Conservation (phyloP, 2,888 invertebrate species). For the Pemphredon lugubris region DNA sequence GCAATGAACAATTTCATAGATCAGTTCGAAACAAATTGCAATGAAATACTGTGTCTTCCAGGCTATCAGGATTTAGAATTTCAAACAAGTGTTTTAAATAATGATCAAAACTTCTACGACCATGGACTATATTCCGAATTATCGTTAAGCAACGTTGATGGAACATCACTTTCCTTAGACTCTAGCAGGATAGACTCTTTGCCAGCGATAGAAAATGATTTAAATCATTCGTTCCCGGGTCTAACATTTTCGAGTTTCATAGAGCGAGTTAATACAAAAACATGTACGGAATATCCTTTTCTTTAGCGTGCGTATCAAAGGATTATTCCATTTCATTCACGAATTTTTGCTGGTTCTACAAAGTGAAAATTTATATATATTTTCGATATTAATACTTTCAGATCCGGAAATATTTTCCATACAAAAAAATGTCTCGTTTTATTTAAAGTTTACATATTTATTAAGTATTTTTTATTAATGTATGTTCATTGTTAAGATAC, state of each 20-base stretch:
- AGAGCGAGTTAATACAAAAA: too few relatives aligned
- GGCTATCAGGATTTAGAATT: conserved; percentile 67
- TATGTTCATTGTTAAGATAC: not conserved
- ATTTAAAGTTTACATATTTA: too few relatives aligned
- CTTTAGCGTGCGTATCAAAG: too few relatives aligned
- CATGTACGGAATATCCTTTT: too few relatives aligned
- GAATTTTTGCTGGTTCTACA: too few relatives aligned
- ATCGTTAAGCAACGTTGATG: conserved; percentile 62
- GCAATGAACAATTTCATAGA: conserved; percentile 67
- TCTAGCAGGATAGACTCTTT: conserved; percentile 62
- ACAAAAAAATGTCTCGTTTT: too few relatives aligned
- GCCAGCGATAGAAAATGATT: conserved; percentile 65
- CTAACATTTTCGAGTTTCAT: conserved; percentile 69
- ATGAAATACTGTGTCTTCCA: conserved; percentile 67
- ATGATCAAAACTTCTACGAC: conserved; percentile 67
- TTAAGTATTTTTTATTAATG: not conserved
- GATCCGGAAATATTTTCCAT: too few relatives aligned
- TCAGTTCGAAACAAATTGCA: conserved; percentile 69
- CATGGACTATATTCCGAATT: conserved; percentile 66
- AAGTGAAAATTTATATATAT: too few relatives aligned
- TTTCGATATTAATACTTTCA: not conserved
- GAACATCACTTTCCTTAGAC: conserved; percentile 63
- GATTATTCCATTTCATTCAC: too few relatives aligned
- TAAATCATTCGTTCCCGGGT: conserved; percentile 65
- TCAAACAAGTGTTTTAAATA: conserved; percentile 61